These are phyloP conservation scores for Habropoda laboriosa DNA, from an alignment of 1,140 invertebrate species.

Conservation along the genomic window DNA sequence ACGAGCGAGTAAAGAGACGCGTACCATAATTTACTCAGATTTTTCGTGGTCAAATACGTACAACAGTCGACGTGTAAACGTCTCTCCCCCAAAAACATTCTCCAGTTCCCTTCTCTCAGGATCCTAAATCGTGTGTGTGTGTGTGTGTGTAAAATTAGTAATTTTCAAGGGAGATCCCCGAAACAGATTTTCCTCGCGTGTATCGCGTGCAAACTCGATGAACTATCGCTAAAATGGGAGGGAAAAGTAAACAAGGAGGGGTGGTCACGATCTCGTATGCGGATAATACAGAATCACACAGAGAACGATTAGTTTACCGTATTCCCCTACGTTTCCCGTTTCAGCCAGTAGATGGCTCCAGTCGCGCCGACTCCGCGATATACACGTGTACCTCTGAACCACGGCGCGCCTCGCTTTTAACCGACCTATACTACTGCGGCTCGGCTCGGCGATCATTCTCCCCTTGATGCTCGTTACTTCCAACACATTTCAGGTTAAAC, in stretches of 20 bases:
- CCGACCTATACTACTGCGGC: conserved; percentile 16
- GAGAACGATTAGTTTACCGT: conserved; percentile 53
- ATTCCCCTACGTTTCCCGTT: conserved; percentile 30
- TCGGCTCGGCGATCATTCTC: not conserved
- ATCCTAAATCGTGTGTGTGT: too few species aligned
- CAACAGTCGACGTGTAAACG: too few species aligned
- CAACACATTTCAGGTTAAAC: not conserved
- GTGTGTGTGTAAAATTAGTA: too few species aligned
- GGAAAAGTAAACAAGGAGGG: not conserved
- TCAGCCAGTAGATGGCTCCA: conserved; percentile 60
- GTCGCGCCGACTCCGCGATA: not conserved
- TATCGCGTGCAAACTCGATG: not conserved
- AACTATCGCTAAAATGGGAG: not conserved
- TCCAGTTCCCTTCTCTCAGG: too few species aligned
- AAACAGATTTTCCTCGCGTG: too few species aligned
- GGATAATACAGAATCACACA: conserved; percentile 43
- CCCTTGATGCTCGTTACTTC: not conserved
- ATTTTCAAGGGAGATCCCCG: too few species aligned
- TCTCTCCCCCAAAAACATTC: too few species aligned
- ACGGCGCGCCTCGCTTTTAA: not conserved
- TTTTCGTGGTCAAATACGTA: too few species aligned
- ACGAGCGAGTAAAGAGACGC: too few species aligned
- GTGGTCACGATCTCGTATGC: not conserved
- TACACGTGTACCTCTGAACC: conserved; percentile 8
- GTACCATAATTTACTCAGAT: too few species aligned